Conservation (phyloP, 1,140 invertebrate species). For the Conus betulinus region DNA sequence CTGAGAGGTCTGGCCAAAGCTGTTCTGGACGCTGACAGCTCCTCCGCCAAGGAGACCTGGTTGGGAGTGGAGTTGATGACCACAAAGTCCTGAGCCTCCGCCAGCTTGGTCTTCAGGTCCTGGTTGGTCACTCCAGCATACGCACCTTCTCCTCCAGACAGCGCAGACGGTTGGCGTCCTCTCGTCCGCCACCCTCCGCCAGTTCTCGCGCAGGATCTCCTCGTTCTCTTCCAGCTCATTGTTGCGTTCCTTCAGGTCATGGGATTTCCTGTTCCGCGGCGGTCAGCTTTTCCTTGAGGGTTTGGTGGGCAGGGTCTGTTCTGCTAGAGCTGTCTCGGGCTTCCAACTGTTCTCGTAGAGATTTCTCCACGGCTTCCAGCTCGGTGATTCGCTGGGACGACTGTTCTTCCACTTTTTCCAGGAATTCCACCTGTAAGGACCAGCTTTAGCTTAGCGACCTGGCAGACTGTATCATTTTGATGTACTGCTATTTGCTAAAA, state of each 20-base stretch:
- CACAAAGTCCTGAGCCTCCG: slow-evolving; percentile 58
- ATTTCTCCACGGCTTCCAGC: slow-evolving; percentile 58
- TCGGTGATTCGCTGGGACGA: slow-evolving; percentile 62
- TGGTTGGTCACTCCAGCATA: slow-evolving; percentile 59
- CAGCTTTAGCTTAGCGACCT: not conserved
- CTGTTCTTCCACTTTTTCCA: slow-evolving; percentile 64
- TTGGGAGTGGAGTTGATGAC: slow-evolving; percentile 43
- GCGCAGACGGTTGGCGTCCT: slow-evolving; percentile 63
- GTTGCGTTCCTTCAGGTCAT: slow-evolving; percentile 53
- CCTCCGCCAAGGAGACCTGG: slow-evolving; percentile 59
- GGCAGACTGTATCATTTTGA: not conserved
- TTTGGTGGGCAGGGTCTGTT: slow-evolving; percentile 51
- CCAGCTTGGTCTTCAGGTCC: slow-evolving; percentile 62
- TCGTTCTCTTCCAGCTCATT: slow-evolving; percentile 69
- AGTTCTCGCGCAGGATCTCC: slow-evolving; percentile 66
- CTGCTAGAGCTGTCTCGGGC: slow-evolving; percentile 27
- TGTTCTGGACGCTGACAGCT: slow-evolving; percentile 42
- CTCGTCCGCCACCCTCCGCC: slow-evolving; percentile 67
- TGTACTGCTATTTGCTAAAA: not conserved
- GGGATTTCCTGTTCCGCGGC: slow-evolving; percentile 64
- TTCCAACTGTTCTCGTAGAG: slow-evolving; percentile 58
- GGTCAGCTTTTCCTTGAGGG: slow-evolving; percentile 42
- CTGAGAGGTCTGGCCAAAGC: not conserved
- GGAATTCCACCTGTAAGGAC: slow-evolving; percentile 61
- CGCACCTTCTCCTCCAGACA: slow-evolving; percentile 64